A percentile compares a stretch with the other conserved stretches of the same genome.
These are phyloP conservation scores for Petrosia ficiformis DNA, from an alignment of 37 sponge, comb jelly and placozoan genomes.

Conservation along the genomic window DNA sequence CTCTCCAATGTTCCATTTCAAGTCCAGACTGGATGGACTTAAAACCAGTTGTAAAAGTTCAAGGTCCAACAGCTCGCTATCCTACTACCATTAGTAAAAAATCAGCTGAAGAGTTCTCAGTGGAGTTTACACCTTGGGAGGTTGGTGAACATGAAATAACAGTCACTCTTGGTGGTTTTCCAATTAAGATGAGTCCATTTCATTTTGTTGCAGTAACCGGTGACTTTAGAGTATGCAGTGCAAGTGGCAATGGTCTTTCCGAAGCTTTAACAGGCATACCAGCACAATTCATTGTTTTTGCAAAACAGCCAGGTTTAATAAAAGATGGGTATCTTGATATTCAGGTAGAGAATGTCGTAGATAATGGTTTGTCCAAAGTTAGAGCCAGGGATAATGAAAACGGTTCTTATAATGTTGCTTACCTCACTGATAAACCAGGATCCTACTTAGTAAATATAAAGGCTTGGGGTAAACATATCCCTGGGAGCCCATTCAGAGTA, in stretches of 20 bases:
- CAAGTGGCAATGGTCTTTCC: slow-evolving; percentile 60
- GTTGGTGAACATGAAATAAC: slow-evolving; percentile 55
- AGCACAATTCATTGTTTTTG: slow-evolving; percentile 59
- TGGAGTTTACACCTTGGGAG: slow-evolving; percentile 58
- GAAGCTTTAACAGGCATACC: slow-evolving; percentile 52
- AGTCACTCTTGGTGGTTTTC: slow-evolving; percentile 46
- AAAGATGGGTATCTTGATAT: slow-evolving; percentile 47
- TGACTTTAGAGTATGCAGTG: slow-evolving; percentile 38
- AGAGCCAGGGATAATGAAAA: slow-evolving; percentile 68
- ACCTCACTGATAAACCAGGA: slow-evolving; percentile 50
- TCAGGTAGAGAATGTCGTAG: slow-evolving; percentile 40
- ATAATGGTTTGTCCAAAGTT: slow-evolving; percentile 43
- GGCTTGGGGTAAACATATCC: slow-evolving; percentile 49
- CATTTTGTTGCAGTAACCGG: slow-evolving; percentile 19
- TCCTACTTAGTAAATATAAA: slow-evolving; percentile 58
- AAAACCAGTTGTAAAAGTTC: slow-evolving; percentile 49
- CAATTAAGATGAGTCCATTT: slow-evolving; percentile 39
- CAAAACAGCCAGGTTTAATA: slow-evolving; percentile 41
- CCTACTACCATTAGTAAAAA: neutral
- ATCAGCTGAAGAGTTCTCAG: slow-evolving; percentile 3
- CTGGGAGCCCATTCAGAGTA: slow-evolving; percentile 75
- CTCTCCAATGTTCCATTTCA: slow-evolving; percentile 37
- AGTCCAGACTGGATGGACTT: slow-evolving; percentile 13
- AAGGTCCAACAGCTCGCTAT: slow-evolving; percentile 51
- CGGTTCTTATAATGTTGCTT: slow-evolving; percentile 75